Conservation (phyloP, 2,113 vertebrate species). For the Deroptyus accipitrinus region DNA sequence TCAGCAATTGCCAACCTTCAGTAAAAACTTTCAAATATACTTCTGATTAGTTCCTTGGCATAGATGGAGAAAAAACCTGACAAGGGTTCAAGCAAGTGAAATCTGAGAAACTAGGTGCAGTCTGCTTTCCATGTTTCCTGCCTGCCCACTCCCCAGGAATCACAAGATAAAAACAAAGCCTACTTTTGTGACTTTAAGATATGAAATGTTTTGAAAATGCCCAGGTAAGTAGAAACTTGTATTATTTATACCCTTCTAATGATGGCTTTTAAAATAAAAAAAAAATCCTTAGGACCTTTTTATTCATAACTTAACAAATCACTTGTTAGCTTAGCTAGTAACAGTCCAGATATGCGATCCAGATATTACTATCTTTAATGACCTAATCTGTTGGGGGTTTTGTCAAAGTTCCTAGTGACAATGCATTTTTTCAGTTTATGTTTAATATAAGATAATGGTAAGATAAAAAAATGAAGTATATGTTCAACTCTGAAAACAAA, state of each 20-base stretch:
- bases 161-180: neutral
- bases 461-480: neutral
- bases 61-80: neutral
- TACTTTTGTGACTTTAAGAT: neutral
- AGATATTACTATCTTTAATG: neutral
- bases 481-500: neutral
- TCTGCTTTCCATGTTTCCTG: neutral
- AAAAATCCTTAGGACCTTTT: neutral
- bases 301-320: neutral
- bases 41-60: neutral
- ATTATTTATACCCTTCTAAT: neutral
- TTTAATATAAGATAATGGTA: neutral
- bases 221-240: neutral
- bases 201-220: neutral
- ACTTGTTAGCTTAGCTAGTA: neutral
- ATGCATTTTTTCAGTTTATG: neutral
- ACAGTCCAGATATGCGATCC: neutral
- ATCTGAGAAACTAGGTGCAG: neutral
- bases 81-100: neutral
- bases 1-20: neutral
- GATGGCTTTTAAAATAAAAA: neutral
- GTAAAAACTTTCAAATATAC: neutral
- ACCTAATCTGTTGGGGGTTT: neutral
- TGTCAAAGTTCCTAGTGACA: neutral
- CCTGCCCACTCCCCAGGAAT: neutral